phyloP scores from a whole-genome alignment of 1,140 invertebrate genomes.

The Pogonus chalceus region DNA sequence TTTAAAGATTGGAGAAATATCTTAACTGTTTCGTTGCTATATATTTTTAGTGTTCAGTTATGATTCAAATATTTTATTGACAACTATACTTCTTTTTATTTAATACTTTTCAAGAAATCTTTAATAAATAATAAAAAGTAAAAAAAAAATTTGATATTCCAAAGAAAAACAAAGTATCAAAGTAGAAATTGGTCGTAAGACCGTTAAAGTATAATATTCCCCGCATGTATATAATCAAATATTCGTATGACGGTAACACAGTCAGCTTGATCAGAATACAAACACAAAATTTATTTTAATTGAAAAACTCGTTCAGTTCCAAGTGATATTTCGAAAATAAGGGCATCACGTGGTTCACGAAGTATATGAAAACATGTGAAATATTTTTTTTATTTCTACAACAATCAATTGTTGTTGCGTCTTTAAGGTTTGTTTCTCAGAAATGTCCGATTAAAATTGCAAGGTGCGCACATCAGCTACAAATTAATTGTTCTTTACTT shows the following conservation, averaged over 20 bases:
- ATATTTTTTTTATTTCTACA: background rate
- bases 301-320: background rate
- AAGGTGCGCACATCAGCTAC: background rate
- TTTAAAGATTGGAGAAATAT: no score
- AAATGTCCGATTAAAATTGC: slow-evolving; percentile 1
- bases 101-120: no score
- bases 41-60: no score
- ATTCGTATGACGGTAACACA: background rate
- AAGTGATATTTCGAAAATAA: no score
- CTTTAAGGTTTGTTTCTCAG: background rate
- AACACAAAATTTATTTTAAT: background rate
- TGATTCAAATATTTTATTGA: no score
- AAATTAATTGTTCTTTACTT: slow-evolving; percentile 2
- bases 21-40: no score
- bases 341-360: background rate
- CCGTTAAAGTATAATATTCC: background rate
- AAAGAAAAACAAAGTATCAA: no score
- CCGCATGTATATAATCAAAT: background rate
- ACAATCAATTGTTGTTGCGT: background rate
- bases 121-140: no score
- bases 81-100: no score
- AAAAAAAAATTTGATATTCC: no score
- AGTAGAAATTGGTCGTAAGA: no score
- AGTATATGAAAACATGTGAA: background rate
- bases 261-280: background rate